Percentiles rank a stretch among this genome's conserved stretches.
phyloP scores from a whole-genome alignment of 2,888 invertebrate genomes.

The Cinara cedri region DNA sequence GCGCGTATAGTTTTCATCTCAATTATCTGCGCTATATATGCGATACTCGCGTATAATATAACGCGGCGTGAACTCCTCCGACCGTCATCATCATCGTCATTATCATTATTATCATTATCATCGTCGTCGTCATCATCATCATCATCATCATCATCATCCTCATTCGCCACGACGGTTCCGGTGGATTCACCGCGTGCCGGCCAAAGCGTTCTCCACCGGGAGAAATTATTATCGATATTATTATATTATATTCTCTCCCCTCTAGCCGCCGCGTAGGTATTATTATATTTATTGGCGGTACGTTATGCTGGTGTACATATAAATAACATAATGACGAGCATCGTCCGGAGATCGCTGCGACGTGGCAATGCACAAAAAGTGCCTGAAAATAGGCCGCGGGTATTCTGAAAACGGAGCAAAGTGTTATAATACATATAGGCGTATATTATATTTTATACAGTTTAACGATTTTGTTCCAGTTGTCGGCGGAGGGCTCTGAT shows the following conservation, averaged over 20 bases:
- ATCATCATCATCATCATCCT: constrained; percentile 1
- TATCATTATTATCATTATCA: no score
- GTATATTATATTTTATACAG: neutral
- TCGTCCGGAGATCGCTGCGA: neutral
- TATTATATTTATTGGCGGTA: no score
- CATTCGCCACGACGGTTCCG: constrained; percentile 33
- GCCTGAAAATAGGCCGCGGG: constrained; percentile 8
- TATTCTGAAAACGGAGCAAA: neutral
- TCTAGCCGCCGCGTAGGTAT: neutral
- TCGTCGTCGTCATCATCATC: neutral
- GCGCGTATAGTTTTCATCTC: neutral
- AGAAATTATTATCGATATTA: constrained; percentile 30
- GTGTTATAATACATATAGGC: neutral
- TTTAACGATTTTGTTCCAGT: constrained; percentile 54
- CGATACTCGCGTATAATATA: neutral
- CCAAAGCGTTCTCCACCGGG: constrained; percentile 8
- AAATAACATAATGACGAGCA: neutral
- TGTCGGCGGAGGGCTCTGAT: constrained; percentile 10
- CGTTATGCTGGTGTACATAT: neutral
- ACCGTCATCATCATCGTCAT: no score
- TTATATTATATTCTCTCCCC: no score
- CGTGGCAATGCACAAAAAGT: neutral
- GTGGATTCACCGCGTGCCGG: constrained; percentile 7
- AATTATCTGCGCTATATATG: neutral
- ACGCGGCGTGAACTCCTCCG: no score